phyloP scores from a whole-genome alignment of 2,888 invertebrate genomes.

The Hypomecis punctinalis region DNA sequence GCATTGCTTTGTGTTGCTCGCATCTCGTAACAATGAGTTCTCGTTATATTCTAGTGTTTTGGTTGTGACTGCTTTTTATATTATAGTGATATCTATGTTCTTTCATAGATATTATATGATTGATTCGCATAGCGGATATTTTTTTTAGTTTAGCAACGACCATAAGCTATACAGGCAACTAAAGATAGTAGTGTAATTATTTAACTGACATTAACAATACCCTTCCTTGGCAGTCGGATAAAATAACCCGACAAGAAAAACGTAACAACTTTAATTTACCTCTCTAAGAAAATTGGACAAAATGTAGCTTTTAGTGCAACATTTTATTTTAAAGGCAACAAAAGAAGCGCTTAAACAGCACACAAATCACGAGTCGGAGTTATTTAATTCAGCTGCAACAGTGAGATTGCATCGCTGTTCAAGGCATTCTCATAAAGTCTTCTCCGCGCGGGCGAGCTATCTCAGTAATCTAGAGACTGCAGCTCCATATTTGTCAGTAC shows the following conservation, averaged over 20 bases:
- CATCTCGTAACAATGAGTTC: conserved; percentile 1
- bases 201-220: too few species aligned
- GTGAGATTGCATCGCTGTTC: conserved; percentile 10
- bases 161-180: too few species aligned
- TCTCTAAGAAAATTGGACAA: too few species aligned
- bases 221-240: too few species aligned
- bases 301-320: not conserved
- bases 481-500: conserved; percentile 42
- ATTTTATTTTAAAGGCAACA: not conserved
- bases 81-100: not conserved
- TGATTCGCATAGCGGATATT: too few species aligned
- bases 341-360: conserved; percentile 7
- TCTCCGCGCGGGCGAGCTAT: conserved; percentile 17
- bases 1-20: conserved; percentile 17
- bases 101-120: not conserved
- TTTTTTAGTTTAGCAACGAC: too few species aligned
- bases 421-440: conserved; percentile 13
- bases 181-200: too few species aligned
- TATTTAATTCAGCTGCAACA: conserved; percentile 15
- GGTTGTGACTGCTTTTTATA: not conserved
- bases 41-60: not conserved
- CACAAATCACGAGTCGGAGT: conserved; percentile 8
- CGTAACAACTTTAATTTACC: too few species aligned
- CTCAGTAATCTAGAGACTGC: conserved; percentile 27
- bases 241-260: too few species aligned